Base-by-base conservation (phyloP, 2,888 invertebrate genomes). In the Empis stercorea region DNA sequence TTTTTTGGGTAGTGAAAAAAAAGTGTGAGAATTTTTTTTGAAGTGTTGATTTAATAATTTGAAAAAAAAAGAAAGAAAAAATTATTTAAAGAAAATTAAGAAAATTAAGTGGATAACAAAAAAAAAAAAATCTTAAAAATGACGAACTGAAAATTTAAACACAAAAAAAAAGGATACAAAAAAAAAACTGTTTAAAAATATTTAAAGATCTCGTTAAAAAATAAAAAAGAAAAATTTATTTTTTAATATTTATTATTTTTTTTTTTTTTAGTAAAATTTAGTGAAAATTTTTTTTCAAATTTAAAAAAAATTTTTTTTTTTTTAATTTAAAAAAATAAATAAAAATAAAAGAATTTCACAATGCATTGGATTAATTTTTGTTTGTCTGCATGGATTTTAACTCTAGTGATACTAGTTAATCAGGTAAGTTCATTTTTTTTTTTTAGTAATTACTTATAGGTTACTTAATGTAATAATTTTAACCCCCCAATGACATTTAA, bases 321-420 rank as follows among this genome's bases (percentile, higher is more conserved):
- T n/a, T n/a, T n/a, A n/a, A n/a, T n/a, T n/a, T n/a, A n/a, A n/a
- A 4, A 20, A 20, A 20, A 4, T 20, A 4, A 20, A 20, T 16
- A 30, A 45, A 14, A 45, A 30, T 17, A 42, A 23, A 39, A 43
- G 38, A 46, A 34, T 41, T 53, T 56, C 62, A 67, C 60, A 59
- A 67, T 67, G 67, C 61, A 65, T 65, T 65, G 67, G 67, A 67
- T 67, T 64, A 67, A 66, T 60, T 59, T 65, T 61, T 61, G 61
- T 59, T 59, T 66, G 59, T 60, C 60, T 56, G 65, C 65, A 60
- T 65, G 64, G 57, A 60, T 64, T 59, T 64, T 62, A 58, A 58
- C 62, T 54, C 58, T 63, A 61, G 61, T 66, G 52, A 60, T 64
- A 47, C 47, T 48, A 54, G 59, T 64, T 55, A 56, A 56, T 50